Evolutionary conservation across 1,140 invertebrate genomes (phyloP), one percentile per base, ranked within the genome.

Genomic region (Globodera rostochiensis): DNA sequence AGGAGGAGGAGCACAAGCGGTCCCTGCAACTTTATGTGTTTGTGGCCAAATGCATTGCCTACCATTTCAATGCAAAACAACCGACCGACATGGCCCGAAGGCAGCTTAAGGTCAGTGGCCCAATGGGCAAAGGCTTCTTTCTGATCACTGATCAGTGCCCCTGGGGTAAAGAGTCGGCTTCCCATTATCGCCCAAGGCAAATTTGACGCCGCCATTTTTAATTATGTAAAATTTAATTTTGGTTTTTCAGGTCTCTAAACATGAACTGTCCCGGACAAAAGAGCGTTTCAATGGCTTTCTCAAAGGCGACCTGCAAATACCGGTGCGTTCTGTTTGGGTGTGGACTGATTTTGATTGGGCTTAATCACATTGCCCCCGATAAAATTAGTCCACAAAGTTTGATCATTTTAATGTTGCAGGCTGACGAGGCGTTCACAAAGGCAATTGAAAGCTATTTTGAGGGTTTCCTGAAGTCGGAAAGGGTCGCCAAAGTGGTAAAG

Each of bases 31-130:
- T 99, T 45, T 99, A 99, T 91, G 97, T 99, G 78, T 99, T 99
- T 91, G 95, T 99, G 85, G 96, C 96, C 84, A 92, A 97, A 90
- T 98, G 97, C 91, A 74, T 84, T 49, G 95, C 97, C 4, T 99
- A 99, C 92, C 97, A 97, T 8, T 99, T 99, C 91, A 99, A 99
- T 91, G 96, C 96, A 6, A 99, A 99, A 91, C 97, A 99, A 91
- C 96, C 96, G 0, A 97, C 95, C 25, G 97, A 99, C 90, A 96
- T 98, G 95, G 96, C 94, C 19, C 92, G 94, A 88, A 91, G 95
- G 77, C 94, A 95, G 88, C 94, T 93, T 74, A 98, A 98, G 93
- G 94, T 78, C 70, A 69, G 49, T 4, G 11, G 36, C 36, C 7
- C 25, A 36, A 19, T 6, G 9, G 69, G 69, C 69, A 36, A 6